These are phyloP conservation scores for Drosophila prosaltans DNA, from an alignment of 1,140 invertebrate species.

Conservation along the genomic window DNA sequence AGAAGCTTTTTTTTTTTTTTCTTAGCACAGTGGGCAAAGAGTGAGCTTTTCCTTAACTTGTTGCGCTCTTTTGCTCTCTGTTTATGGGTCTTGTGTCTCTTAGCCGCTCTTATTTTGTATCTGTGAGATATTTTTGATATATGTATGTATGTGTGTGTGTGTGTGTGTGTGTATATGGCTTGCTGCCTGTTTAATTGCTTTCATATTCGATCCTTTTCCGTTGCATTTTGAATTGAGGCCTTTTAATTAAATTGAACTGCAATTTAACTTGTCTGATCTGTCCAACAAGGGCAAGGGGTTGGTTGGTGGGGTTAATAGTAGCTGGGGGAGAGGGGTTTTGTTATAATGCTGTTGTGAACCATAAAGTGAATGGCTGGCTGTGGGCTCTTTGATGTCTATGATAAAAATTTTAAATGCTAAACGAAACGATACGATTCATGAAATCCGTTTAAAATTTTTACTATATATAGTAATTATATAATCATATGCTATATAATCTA, in stretches of 20 bases:
- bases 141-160: too few relatives aligned
- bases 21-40: background rate
- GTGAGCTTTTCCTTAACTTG: slow-evolving; percentile 2
- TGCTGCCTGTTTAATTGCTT: slow-evolving; percentile 32
- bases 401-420: slow-evolving; percentile 26
- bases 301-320: background rate
- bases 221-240: slow-evolving; percentile 53
- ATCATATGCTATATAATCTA: too few relatives aligned
- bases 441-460: slow-evolving; percentile 5
- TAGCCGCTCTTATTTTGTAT: background rate
- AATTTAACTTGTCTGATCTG: slow-evolving; percentile 50
- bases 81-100: background rate
- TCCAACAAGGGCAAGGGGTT: background rate
- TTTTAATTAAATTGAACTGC: slow-evolving; percentile 65
- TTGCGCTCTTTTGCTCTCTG: background rate
- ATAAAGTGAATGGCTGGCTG: slow-evolving; percentile 24
- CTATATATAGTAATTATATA: too few relatives aligned
- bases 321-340: background rate
- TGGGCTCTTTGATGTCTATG: slow-evolving; percentile 42
- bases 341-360: slow-evolving; percentile 48
- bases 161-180: background rate
- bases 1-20: background rate
- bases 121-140: background rate
- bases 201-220: slow-evolving; percentile 19
- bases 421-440: background rate